Percentiles rank a stretch among this genome's conserved stretches.
Conservation (phyloP, 2,113 vertebrate species). For the Gymnogyps californianus region DNA sequence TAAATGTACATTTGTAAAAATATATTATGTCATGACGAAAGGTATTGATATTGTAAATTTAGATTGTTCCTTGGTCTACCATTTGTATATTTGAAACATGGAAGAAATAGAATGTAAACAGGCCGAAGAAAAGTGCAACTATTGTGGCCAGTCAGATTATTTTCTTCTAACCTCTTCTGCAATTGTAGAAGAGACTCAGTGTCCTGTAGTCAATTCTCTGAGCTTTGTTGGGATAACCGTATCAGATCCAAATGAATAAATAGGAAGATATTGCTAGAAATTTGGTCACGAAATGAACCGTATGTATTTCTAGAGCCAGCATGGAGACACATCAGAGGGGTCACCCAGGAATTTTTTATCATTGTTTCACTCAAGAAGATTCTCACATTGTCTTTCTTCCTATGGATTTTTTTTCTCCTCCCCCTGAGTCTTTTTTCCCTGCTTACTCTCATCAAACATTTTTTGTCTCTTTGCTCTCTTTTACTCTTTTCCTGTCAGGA, state of each 20-base stretch:
- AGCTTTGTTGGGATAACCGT: not conserved
- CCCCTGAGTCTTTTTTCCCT: not conserved
- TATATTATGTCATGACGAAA: constrained; percentile 27
- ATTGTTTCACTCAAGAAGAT: not conserved
- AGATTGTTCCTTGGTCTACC: not conserved
- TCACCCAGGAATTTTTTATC: not conserved
- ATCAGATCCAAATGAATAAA: not conserved
- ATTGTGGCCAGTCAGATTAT: not conserved
- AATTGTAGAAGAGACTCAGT: not conserved
- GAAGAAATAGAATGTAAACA: not conserved
- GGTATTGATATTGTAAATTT: constrained; percentile 24
- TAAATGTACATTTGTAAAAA: constrained; percentile 60
- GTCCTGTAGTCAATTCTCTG: not conserved
- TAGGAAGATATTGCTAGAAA: not conserved
- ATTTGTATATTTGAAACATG: constrained; percentile 22
- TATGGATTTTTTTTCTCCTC: not conserved
- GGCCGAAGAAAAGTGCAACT: not conserved
- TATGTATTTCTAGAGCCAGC: not conserved
- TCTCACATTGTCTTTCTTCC: not conserved
- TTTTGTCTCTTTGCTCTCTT: not conserved
- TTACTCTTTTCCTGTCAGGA: not conserved
- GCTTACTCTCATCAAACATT: rapidly evolving
- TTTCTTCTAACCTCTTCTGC: not conserved
- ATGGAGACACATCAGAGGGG: not conserved
- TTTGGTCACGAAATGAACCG: rapidly evolving